Conservation (phyloP, 2,888 invertebrate genomes). For the Ferdinandea cuprea region DNA sequence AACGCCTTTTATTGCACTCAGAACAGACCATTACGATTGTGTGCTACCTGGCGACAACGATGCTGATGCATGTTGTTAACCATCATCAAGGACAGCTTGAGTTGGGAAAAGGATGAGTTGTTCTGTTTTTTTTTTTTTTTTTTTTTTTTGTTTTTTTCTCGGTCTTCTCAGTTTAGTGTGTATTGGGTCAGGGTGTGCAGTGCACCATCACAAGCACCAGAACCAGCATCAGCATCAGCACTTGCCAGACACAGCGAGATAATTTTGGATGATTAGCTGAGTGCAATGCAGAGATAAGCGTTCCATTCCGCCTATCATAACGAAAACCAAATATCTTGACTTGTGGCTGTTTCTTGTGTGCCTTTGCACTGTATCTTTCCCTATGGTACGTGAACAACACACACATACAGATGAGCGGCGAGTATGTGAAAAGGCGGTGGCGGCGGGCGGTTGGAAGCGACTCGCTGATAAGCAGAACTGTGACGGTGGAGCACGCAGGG, state of each 20-base stretch:
- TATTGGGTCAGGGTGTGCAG: background rate
- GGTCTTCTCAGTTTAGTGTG: background rate
- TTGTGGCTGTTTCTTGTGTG: conserved; percentile 73
- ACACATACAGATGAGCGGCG: background rate
- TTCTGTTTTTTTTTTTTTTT: too few species aligned
- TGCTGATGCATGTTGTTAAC: conserved; percentile 25
- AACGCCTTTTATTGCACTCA: conserved; percentile 56
- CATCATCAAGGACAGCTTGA: conserved; percentile 66
- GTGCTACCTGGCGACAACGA: conserved; percentile 70
- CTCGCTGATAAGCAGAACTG: conserved; percentile 50
- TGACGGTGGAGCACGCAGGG: conserved; percentile 58
- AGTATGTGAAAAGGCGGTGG: background rate
- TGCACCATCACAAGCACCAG: conserved; percentile 9
- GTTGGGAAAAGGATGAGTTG: conserved; percentile 55
- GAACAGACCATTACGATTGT: conserved; percentile 49
- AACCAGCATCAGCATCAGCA: conserved; percentile 73
- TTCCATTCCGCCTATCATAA: conserved; percentile 77
- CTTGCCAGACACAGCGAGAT: conserved; percentile 77
- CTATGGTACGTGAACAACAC: conserved; percentile 4
- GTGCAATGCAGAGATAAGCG: conserved; percentile 77
- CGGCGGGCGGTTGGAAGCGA: conserved; percentile 19
- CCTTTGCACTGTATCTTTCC: conserved; percentile 21
- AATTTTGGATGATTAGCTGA: conserved; percentile 78
- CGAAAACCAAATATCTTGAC: conserved; percentile 76
- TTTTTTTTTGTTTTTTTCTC: conserved; percentile 13